Conservation (phyloP, 2,888 invertebrate genomes). For the Philereme transversata region DNA sequence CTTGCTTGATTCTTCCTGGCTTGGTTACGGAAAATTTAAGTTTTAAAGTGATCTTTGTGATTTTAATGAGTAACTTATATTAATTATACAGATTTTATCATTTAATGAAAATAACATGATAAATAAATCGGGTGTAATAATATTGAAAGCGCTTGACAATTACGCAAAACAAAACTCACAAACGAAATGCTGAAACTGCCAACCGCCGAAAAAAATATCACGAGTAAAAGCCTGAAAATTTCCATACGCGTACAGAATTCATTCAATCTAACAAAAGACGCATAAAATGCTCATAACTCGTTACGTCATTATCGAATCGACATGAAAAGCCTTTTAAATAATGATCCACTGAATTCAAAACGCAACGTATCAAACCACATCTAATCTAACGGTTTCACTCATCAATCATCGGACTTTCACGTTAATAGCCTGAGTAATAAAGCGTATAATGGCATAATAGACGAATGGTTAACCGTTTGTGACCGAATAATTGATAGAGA, state of each 20-base stretch:
- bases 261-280: conserved; percentile 16
- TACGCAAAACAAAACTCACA: too few species aligned
- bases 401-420: conserved; percentile 66
- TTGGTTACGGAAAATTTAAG: too few species aligned
- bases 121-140: too few species aligned
- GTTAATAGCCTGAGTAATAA: conserved; percentile 60
- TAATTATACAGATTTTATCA: too few species aligned
- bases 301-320: conserved; percentile 31
- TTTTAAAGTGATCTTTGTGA: too few species aligned
- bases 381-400: conserved; percentile 49
- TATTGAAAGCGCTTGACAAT: too few species aligned
- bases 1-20: too few species aligned
- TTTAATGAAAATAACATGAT: too few species aligned
- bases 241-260: background rate
- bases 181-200: too few species aligned
- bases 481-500: conserved; percentile 50
- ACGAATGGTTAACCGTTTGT: conserved; percentile 40
- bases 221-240: background rate
- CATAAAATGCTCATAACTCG: conserved; percentile 15
- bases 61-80: too few species aligned
- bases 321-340: conserved; percentile 52
- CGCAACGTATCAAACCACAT: conserved; percentile 27
- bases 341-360: conserved; percentile 45
- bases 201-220: too few species aligned
- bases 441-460: conserved; percentile 55